These are phyloP conservation scores for Coregonus sp. DNA, from an alignment of 2,797 vertebrate genomes.

Conservation along the genomic window DNA sequence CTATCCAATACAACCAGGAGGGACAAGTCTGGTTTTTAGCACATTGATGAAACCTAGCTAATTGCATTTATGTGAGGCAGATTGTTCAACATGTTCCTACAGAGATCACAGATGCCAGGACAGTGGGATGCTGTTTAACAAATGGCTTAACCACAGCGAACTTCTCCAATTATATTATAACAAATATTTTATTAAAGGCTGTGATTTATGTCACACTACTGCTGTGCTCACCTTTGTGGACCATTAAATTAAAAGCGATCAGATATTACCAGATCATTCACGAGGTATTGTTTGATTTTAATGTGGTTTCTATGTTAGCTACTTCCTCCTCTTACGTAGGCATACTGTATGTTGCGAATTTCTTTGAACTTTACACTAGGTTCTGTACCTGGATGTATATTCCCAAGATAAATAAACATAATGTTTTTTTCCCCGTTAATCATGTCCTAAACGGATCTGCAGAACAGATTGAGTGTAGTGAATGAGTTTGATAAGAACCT, in stretches of 20 bases:
- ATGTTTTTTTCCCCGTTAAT: background rate
- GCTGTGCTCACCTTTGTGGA: constrained; percentile 3
- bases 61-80: constrained; percentile 18
- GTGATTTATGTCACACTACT: constrained; percentile 25
- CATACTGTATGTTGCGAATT: background rate
- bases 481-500: constrained; percentile 8
- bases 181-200: constrained; percentile 28
- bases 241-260: background rate
- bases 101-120: constrained; percentile 41
- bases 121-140: constrained; percentile 36
- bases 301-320: background rate
- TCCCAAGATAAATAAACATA: background rate
- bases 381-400: background rate
- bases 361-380: background rate
- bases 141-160: constrained; percentile 37
- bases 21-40: constrained; percentile 1
- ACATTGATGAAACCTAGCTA: constrained; percentile 10
- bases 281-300: background rate
- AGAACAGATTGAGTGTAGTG: background rate
- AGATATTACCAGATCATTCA: background rate
- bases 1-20: background rate
- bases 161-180: constrained; percentile 28
- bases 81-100: constrained; percentile 47
- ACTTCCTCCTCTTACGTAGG: background rate
- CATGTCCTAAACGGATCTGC: background rate